A percentile compares a stretch with the other conserved stretches of the same genome.
These are phyloP conservation scores for Samia ricini DNA, from an alignment of 1,140 invertebrate genomes.

Conservation along the genomic window DNA sequence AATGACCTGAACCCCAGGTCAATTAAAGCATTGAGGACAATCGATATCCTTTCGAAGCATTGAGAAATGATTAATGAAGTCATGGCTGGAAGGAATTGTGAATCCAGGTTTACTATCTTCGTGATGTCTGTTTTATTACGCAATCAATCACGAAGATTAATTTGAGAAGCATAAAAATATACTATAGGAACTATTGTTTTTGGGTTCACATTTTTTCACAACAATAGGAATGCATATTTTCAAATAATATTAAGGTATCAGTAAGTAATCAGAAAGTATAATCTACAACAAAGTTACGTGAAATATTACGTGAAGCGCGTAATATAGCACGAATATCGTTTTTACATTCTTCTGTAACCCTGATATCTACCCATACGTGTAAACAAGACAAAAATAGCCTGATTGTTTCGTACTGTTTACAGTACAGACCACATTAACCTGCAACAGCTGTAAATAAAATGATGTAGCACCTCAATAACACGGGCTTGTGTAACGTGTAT, in stretches of 20 bases:
- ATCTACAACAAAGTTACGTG: neutral
- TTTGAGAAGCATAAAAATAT: neutral
- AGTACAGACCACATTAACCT: constrained; percentile 61
- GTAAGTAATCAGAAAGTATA: neutral
- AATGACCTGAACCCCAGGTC: constrained; percentile 21
- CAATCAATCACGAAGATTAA: constrained; percentile 1
- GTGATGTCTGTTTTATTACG: constrained; percentile 4
- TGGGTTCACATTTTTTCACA: constrained; percentile 41
- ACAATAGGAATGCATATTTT: constrained; percentile 4
- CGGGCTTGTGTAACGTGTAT: constrained; percentile 52
- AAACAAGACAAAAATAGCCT: constrained; percentile 49
- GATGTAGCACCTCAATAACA: constrained; percentile 69
- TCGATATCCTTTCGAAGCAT: constrained; percentile 30
- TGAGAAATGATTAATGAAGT: constrained; percentile 34
- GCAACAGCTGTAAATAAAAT: constrained; percentile 70
- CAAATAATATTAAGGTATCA: neutral
- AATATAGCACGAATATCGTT: neutral
- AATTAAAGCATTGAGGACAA: constrained; percentile 26
- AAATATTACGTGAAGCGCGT: neutral
- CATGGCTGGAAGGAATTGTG: constrained; percentile 21
- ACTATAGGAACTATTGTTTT: neutral
- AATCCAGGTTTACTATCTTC: constrained; percentile 48
- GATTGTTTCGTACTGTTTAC: constrained; percentile 64
- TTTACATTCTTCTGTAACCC: constrained; percentile 3
- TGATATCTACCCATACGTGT: constrained; percentile 1